phyloP scores from a whole-genome alignment of 2,797 vertebrate species.

The Clarias laeviceps region DNA sequence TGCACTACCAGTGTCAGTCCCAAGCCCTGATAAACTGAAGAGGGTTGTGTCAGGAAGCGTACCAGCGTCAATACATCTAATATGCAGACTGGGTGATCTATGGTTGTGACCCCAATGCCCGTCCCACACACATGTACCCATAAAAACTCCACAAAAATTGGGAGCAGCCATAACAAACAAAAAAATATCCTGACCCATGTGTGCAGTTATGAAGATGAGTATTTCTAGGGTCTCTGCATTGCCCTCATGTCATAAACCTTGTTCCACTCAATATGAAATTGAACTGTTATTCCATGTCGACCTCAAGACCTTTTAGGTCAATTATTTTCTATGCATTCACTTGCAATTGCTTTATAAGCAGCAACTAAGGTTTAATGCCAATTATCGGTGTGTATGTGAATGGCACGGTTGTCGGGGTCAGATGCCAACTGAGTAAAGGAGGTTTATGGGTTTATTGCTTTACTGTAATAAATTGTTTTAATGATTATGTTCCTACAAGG shows the following conservation, averaged over 20 bases:
- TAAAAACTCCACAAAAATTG: no score
- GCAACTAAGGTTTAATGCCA: conserved; percentile 1
- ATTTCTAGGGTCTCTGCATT: neutral
- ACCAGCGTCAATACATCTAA: no score
- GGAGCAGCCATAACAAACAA: no score
- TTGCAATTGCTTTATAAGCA: conserved; percentile 21
- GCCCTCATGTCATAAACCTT: neutral
- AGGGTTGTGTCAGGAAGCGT: no score
- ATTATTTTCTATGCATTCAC: neutral
- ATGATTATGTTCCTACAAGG: conserved; percentile 20
- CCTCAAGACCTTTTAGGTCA: neutral
- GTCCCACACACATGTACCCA: no score
- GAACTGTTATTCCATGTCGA: neutral
- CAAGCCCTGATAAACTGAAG: no score
- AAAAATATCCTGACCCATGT: neutral
- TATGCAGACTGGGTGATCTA: no score
- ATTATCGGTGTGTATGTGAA: conserved; percentile 2
- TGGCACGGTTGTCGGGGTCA: neutral
- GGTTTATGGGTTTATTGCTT: conserved; percentile 30
- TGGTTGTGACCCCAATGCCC: no score
- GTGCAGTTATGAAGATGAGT: neutral
- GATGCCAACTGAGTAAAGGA: conserved; percentile 4
- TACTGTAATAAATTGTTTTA: conserved; percentile 42
- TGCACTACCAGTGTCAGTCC: no score
- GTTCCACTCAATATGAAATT: neutral